phyloP scores from a whole-genome alignment of 2,113 vertebrate species.

The Protobothrops flavoviridis region DNA sequence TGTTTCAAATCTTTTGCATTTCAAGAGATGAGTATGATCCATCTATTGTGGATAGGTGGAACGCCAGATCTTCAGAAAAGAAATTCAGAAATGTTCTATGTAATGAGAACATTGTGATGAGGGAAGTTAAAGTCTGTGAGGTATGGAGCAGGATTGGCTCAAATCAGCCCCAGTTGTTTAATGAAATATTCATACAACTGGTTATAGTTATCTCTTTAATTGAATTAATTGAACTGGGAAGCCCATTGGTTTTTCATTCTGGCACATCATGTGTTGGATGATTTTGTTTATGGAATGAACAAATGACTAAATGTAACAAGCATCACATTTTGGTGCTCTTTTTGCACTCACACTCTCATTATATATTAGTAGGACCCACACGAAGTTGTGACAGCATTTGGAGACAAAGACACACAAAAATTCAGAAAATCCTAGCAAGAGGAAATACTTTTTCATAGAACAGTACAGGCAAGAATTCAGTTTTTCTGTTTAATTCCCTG shows the following conservation, averaged over 20 bases:
- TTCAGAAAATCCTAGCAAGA: not conserved
- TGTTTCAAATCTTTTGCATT: not conserved
- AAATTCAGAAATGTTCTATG: not conserved
- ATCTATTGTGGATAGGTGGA: not conserved
- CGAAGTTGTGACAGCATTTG: not conserved
- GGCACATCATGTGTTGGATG: not conserved
- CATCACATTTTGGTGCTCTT: not conserved
- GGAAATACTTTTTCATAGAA: not conserved
- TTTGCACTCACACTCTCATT: not conserved
- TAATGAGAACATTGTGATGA: not conserved
- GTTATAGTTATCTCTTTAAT: not conserved
- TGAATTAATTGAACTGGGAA: not conserved
- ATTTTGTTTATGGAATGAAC: not conserved
- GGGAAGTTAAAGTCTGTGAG: not conserved
- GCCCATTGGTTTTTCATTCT: not conserved
- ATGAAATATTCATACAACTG: not conserved
- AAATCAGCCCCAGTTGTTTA: not conserved
- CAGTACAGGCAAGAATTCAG: not conserved
- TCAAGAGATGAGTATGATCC: not conserved
- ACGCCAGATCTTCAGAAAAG: not conserved
- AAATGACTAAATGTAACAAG: not conserved
- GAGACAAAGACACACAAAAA: not conserved
- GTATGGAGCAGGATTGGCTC: not conserved
- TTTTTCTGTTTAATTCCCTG: slow-evolving; percentile 3
- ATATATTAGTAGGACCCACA: not conserved